Base-by-base conservation (phyloP, 2,888 invertebrate species). In the Drosophila anomalata region DNA sequence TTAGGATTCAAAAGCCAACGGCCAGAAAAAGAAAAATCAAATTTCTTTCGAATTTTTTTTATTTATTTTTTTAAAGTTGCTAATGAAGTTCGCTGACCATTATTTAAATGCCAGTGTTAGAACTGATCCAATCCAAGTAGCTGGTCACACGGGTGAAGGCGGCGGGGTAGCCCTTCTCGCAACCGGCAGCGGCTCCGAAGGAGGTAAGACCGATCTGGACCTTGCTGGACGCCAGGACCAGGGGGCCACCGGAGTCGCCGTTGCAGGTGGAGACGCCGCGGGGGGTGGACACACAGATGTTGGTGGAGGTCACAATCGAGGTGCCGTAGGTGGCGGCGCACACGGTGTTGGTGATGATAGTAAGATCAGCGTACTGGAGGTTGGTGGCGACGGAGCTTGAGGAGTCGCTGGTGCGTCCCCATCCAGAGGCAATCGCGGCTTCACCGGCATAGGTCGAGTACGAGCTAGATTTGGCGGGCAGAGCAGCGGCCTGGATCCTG, bases 171-270 rank as follows among this genome's bases (percentile, higher is more conserved):
- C 89, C 90, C 60, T 56, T 48, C 52, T 72, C 68, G 73, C 91
- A 91, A 52, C 90, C 89, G 14, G 62, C 76, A 33, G 63, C 6
- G 5, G 83, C 67, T 54, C 89, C 91, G 67, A 86, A 91, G 2
- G 91, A 90, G 29, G 90, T 89, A 8, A 88, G 24, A 74, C 91
- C 91, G 51, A 91, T 26, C 66, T 81, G 79, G 0, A 67, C n/a
- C 3, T 57, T 54, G 20, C 0, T 26, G 4, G 46, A 47, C 1
- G 42, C 9, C 8, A 76, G 50, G 3, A 87, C 78, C 72, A 91
- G 74, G 65, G 91, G 91, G 48, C 91, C 90, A 24, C 91, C 91
- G 17, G 91, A 91, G 71, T 91, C 91, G 44, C 91, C 91, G 39
- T 84, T 77, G 78, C 91, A 91, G 50, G 88, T 88, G 52, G 90